Conservation (phyloP, 2,888 invertebrate genomes). For the Cactoblastis cactorum region DNA sequence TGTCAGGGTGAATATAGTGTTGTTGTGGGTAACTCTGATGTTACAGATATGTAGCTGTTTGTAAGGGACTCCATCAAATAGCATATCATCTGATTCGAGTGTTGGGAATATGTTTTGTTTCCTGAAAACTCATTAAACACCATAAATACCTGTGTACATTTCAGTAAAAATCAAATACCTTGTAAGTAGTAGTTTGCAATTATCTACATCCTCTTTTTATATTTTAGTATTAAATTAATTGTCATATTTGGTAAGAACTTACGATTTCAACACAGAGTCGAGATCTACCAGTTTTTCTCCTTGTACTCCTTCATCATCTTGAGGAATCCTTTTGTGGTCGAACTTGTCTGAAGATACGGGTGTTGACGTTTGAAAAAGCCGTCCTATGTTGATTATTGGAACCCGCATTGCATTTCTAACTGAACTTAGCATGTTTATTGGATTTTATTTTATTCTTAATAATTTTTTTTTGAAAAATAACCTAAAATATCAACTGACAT, state of each 20-base stretch:
- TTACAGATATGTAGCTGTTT: slow-evolving; percentile 90
- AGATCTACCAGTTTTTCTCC: slow-evolving; percentile 87
- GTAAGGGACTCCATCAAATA: slow-evolving; percentile 88
- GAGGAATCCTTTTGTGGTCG: slow-evolving; percentile 65
- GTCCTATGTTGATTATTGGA: slow-evolving; percentile 37
- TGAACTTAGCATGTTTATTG: slow-evolving; percentile 46
- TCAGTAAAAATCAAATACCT: too few relatives aligned
- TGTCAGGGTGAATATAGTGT: slow-evolving; percentile 89
- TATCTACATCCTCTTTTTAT: too few relatives aligned
- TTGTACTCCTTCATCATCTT: slow-evolving; percentile 86
- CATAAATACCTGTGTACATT: too few relatives aligned
- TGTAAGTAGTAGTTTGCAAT: too few relatives aligned
- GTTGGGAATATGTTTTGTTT: slow-evolving; percentile 86
- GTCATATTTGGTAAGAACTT: slow-evolving; percentile 32
- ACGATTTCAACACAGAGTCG: slow-evolving; percentile 82
- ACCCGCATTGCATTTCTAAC: slow-evolving; percentile 45
- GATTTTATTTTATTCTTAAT: not conserved
- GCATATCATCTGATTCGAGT: slow-evolving; percentile 82
- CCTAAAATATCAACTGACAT: not conserved
- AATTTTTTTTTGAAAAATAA: not conserved
- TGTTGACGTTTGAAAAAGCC: slow-evolving; percentile 53
- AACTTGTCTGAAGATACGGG: slow-evolving; percentile 54
- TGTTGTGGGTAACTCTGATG: slow-evolving; percentile 90
- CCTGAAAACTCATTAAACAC: slow-evolving; percentile 61
- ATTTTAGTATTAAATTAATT: not conserved